phyloP scores from a whole-genome alignment of 2,888 invertebrate genomes.

The Andrena minutula region DNA sequence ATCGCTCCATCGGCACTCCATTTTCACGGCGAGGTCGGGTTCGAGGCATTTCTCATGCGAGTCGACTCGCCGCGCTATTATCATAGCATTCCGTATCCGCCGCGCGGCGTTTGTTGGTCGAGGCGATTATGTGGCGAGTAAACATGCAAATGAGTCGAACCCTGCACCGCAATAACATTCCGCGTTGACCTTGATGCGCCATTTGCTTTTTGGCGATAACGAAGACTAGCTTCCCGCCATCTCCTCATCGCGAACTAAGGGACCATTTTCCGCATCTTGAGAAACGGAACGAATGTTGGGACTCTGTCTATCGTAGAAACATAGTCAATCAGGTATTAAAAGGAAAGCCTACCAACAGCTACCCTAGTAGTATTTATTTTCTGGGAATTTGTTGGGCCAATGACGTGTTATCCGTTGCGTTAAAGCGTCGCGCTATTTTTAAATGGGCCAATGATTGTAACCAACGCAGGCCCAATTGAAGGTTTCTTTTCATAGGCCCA shows the following conservation, averaged over 20 bases:
- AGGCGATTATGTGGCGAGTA: conserved; percentile 8
- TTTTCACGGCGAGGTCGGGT: conserved; percentile 15
- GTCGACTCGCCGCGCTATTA: neutral
- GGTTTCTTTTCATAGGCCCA: too few species aligned
- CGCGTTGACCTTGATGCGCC: conserved; percentile 36
- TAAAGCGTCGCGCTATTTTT: too few species aligned
- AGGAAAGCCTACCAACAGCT: too few species aligned
- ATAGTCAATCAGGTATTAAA: too few species aligned
- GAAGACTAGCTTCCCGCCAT: neutral
- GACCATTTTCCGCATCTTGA: neutral
- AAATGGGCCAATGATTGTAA: too few species aligned
- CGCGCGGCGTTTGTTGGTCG: conserved; percentile 26
- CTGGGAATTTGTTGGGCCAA: too few species aligned
- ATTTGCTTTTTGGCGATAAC: conserved; percentile 7
- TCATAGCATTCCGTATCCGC: neutral
- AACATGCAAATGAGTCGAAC: conserved; percentile 38
- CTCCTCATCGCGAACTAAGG: neutral
- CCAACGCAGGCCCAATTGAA: too few species aligned
- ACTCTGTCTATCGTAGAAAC: too few species aligned
- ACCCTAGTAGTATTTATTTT: too few species aligned
- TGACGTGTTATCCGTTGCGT: too few species aligned
- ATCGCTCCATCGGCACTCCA: neutral
- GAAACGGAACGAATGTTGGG: too few species aligned
- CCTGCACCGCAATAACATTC: conserved; percentile 36
- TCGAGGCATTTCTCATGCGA: neutral